These are phyloP conservation scores for Cylloceria caligata DNA, from an alignment of 2,888 invertebrate species.

Conservation along the genomic window DNA sequence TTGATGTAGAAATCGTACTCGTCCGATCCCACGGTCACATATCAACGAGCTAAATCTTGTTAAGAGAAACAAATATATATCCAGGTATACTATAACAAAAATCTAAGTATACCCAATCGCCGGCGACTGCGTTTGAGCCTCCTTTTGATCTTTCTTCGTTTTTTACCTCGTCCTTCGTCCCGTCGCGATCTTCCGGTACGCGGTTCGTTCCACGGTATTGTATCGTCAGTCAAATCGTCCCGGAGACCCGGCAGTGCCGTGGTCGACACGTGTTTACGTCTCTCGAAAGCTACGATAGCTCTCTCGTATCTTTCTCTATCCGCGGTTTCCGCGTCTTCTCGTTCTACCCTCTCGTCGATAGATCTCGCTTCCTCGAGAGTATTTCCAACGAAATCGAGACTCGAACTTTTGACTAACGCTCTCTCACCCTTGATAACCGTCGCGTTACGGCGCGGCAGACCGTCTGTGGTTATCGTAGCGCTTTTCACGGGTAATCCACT, in stretches of 20 bases:
- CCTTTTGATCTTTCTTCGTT: constrained; percentile 79
- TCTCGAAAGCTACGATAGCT: constrained; percentile 68
- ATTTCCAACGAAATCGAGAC: constrained; percentile 26
- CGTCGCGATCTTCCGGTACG: constrained; percentile 76
- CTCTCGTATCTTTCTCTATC: constrained; percentile 68
- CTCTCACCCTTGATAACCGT: constrained; percentile 41
- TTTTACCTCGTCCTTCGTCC: constrained; percentile 82
- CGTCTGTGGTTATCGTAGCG: constrained; percentile 1
- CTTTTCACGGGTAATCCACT: neutral
- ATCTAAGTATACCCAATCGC: constrained; percentile 81
- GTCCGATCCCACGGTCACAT: neutral
- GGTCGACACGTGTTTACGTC: constrained; percentile 63
- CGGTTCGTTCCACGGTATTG: constrained; percentile 71
- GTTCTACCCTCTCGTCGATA: constrained; percentile 24
- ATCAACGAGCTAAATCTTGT: too few relatives aligned
- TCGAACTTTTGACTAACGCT: constrained; percentile 16
- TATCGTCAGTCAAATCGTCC: constrained; percentile 62
- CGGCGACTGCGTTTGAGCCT: constrained; percentile 81
- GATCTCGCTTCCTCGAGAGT: constrained; percentile 31
- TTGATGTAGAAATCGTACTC: neutral
- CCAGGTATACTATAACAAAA: constrained; percentile 71
- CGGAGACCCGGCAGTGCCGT: constrained; percentile 46
- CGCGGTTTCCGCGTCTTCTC: constrained; percentile 22
- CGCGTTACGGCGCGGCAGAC: constrained; percentile 17
- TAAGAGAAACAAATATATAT: constrained; percentile 38